Conservation (phyloP, 2,797 vertebrate genomes). For the Chaetophractus vellerosus region DNA sequence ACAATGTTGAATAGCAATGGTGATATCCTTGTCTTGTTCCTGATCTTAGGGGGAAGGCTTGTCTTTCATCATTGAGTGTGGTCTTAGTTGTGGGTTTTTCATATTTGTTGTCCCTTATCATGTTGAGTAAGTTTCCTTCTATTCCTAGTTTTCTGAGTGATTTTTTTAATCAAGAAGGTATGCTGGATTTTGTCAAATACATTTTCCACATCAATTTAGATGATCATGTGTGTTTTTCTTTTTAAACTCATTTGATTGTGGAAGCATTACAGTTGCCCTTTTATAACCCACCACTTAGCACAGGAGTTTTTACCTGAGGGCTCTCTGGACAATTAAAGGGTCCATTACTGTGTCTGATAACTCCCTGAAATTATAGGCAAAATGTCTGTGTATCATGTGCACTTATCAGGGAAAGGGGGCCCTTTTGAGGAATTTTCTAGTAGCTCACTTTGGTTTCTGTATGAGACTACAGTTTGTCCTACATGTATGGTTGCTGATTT, state of each 20-base stretch:
- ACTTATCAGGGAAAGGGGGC: neutral
- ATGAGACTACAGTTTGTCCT: constrained; percentile 21
- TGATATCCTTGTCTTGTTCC: too few relatives aligned
- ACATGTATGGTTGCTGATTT: constrained; percentile 14
- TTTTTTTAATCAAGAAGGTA: too few relatives aligned
- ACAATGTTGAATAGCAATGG: too few relatives aligned
- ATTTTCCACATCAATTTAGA: too few relatives aligned
- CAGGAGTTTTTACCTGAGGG: neutral
- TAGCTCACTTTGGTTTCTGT: constrained; percentile 9
- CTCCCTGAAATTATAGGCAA: neutral
- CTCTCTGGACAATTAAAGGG: neutral
- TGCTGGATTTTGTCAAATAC: too few relatives aligned
- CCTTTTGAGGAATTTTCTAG: neutral
- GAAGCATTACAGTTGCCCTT: neutral
- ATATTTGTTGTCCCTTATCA: too few relatives aligned
- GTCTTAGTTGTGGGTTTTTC: too few relatives aligned
- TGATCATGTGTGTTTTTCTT: too few relatives aligned
- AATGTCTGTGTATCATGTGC: neutral
- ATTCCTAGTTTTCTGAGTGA: too few relatives aligned
- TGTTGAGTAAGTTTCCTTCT: too few relatives aligned
- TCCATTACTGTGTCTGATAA: neutral
- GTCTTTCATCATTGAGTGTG: too few relatives aligned
- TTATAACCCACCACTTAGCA: neutral
- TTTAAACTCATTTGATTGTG: neutral
- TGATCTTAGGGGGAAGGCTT: too few relatives aligned